These are phyloP conservation scores for Thamnophis elegans DNA, from an alignment of 2,797 vertebrate species.

Conservation along the genomic window DNA sequence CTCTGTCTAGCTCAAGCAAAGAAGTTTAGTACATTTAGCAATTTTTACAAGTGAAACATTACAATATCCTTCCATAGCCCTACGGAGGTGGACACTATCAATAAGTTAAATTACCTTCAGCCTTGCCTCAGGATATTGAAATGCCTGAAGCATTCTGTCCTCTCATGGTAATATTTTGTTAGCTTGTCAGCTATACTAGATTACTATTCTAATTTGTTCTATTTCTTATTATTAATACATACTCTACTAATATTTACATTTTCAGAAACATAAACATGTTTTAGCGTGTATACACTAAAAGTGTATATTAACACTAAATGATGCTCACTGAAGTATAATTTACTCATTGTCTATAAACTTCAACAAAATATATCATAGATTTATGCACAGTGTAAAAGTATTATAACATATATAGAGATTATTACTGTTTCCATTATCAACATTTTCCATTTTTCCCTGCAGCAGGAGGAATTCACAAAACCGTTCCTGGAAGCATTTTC, in stretches of 20 bases:
- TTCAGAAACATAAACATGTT: not conserved
- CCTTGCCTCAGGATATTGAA: slow-evolving; percentile 69
- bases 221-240: slow-evolving; percentile 4
- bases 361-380: not conserved
- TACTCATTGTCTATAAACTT: not conserved
- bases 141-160: slow-evolving; percentile 65
- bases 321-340: not conserved
- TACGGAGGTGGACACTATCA: slow-evolving; percentile 61
- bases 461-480: not conserved
- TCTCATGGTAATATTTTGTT: slow-evolving; percentile 56
- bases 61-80: slow-evolving; percentile 41
- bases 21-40: slow-evolving; percentile 46
- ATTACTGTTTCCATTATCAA: not conserved
- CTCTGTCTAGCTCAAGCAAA: slow-evolving; percentile 22
- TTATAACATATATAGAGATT: not conserved
- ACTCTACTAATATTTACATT: not conserved
- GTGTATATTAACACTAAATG: not conserved
- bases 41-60: slow-evolving; percentile 46
- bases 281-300: not conserved
- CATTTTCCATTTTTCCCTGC: not conserved
- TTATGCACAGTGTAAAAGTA: not conserved
- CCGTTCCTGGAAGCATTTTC: not conserved
- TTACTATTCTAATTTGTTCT: slow-evolving; percentile 15
- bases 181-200: slow-evolving; percentile 46
- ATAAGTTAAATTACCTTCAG: slow-evolving; percentile 72